phyloP scores from a whole-genome alignment of 2,113 vertebrate genomes.

The Hydrolagus affinis region DNA sequence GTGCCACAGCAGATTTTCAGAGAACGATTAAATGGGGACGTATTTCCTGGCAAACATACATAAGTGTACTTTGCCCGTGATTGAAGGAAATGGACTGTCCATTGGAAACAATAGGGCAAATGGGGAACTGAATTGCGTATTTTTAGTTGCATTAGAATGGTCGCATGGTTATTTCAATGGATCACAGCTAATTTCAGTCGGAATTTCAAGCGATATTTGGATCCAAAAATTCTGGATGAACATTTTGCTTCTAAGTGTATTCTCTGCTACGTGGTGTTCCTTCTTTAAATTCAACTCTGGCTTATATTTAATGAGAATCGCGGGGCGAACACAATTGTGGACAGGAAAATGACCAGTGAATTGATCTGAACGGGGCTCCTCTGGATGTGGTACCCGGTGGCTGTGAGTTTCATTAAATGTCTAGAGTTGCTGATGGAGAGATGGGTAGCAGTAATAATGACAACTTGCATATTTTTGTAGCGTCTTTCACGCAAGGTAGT shows the following conservation, averaged over 20 bases:
- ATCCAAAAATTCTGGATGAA: background rate
- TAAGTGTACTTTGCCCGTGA: background rate
- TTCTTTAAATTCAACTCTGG: background rate
- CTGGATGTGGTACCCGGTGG: too few relatives aligned
- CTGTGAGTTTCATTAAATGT: too few relatives aligned
- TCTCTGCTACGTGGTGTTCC: background rate
- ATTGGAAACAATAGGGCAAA: slow-evolving; percentile 42
- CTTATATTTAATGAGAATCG: background rate
- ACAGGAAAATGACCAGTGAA: too few relatives aligned
- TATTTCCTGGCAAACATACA: slow-evolving; percentile 33
- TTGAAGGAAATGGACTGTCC: slow-evolving; percentile 42
- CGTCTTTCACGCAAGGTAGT: too few relatives aligned
- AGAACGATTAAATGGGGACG: slow-evolving; percentile 21
- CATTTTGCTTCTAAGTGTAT: too few relatives aligned
- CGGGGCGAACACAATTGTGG: background rate
- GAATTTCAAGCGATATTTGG: too few relatives aligned
- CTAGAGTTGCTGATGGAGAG: too few relatives aligned
- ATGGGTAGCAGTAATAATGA: too few relatives aligned
- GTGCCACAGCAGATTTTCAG: background rate
- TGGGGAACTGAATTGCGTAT: background rate
- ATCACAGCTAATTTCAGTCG: too few relatives aligned
- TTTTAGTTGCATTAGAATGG: slow-evolving; percentile 3
- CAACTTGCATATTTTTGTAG: too few relatives aligned
- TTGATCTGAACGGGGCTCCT: too few relatives aligned
- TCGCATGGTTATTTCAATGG: background rate